Evolutionary conservation across 2,113 vertebrate species (phyloP).

Genomic region (Ictidomys tridecemlineatus): DNA sequence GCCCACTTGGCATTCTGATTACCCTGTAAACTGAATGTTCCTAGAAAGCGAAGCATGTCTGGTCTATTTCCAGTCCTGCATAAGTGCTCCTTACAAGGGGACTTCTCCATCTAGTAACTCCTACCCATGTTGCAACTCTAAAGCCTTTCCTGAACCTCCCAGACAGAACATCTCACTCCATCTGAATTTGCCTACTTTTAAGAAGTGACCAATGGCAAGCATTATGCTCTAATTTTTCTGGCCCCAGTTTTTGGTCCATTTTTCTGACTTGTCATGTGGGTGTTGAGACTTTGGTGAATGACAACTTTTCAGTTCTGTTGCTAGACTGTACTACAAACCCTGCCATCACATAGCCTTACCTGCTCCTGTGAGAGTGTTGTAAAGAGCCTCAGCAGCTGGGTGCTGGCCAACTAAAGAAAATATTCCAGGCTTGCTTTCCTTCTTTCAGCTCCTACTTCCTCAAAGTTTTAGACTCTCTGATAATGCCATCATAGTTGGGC

Average conservation of each 20-base stretch:
- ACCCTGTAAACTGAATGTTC: neutral
- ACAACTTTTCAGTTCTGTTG: neutral
- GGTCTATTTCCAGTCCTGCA: neutral
- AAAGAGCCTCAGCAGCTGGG: neutral
- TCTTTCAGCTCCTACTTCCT: neutral
- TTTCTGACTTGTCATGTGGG: neutral
- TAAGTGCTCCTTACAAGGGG: neutral
- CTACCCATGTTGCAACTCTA: neutral
- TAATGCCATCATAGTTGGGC: neutral
- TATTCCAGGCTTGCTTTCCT: neutral
- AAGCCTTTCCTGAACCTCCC: neutral
- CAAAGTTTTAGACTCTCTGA: neutral
- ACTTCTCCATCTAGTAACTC: neutral
- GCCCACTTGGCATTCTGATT: neutral
- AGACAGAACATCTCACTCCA: neutral
- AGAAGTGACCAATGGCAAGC: neutral
- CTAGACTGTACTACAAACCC: neutral
- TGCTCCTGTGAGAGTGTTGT: neutral
- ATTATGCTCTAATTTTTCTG: neutral
- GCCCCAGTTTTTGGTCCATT: neutral
- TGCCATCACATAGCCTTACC: neutral
- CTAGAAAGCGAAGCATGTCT: conserved; percentile 40
- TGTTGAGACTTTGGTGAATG: neutral
- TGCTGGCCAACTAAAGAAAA: neutral
- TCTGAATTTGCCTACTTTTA: neutral